Evolutionary conservation across 2,888 invertebrate genomes (phyloP).

Genomic region (Noctua comes): DNA sequence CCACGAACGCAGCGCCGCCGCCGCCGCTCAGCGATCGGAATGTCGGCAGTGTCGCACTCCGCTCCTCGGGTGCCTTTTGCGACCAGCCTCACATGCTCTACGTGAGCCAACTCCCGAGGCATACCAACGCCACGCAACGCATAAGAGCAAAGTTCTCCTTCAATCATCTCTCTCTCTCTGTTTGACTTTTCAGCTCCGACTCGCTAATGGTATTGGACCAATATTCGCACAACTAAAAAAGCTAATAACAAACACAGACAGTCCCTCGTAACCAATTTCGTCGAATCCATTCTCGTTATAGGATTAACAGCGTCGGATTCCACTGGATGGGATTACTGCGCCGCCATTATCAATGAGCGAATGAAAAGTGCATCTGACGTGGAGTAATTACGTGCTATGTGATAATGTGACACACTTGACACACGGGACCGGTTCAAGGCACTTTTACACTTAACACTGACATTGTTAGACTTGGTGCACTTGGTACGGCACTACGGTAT

Average conservation of each 20-base stretch:
- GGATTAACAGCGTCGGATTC: conserved; percentile 18
- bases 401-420: conserved; percentile 19
- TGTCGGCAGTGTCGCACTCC: conserved; percentile 67
- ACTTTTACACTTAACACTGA: conserved; percentile 76
- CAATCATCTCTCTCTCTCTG: not conserved
- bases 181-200: not conserved
- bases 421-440: conserved; percentile 64
- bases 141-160: conserved; percentile 10
- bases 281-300: conserved; percentile 17
- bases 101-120: conserved; percentile 48
- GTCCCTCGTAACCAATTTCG: not conserved
- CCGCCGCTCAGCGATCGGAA: conserved; percentile 74
- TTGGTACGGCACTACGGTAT: conserved; percentile 59
- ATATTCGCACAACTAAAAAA: conserved; percentile 6
- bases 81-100: conserved; percentile 29
- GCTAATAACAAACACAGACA: conserved; percentile 17
- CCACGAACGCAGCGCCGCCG: conserved; percentile 76
- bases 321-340: conserved; percentile 25
- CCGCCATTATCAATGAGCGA: conserved; percentile 58
- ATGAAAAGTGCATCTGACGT: conserved; percentile 67
- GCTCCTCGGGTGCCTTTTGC: conserved; percentile 70
- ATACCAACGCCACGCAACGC: conserved; percentile 52
- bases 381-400: conserved; percentile 55
- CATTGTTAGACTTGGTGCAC: conserved; percentile 73
- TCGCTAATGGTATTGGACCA: not conserved